A percentile compares a stretch with the other conserved stretches of the same genome.
Evolutionary conservation across 2,888 invertebrate genomes (phyloP).

Genomic region (Dyspetes luteomarginatus): DNA sequence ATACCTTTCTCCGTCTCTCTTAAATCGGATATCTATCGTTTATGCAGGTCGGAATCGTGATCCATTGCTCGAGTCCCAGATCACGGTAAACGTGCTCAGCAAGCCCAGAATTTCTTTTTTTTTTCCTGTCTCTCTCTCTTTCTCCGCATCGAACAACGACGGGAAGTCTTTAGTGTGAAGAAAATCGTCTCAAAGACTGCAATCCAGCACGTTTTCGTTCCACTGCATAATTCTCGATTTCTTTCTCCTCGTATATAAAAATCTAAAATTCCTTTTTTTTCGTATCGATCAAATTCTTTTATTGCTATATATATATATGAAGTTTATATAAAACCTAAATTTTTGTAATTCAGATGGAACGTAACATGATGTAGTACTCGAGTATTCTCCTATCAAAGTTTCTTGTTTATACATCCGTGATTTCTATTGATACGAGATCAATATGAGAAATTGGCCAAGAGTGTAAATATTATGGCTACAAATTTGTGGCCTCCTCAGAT

Average conservation of each 20-base stretch:
- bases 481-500: constrained; percentile 42
- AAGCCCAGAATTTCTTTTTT: constrained; percentile 47
- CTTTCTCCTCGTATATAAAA: background rate
- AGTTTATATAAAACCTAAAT: background rate
- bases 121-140: background rate
- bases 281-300: constrained; percentile 1
- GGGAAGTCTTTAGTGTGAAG: constrained; percentile 27
- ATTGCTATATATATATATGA: background rate
- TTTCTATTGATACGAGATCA: no score
- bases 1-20: constrained; percentile 33
- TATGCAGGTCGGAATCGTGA: constrained; percentile 66
- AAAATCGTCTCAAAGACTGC: constrained; percentile 17
- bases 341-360: no score
- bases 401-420: no score
- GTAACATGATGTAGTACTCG: no score
- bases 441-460: constrained; percentile 36
- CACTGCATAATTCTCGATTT: no score
- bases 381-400: no score
- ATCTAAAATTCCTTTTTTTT: background rate
- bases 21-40: constrained; percentile 58
- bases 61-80: constrained; percentile 63
- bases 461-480: constrained; percentile 67
- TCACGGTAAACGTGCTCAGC: constrained; percentile 60
- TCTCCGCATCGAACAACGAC: background rate
- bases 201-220: constrained; percentile 33